Evolutionary conservation across 2,888 invertebrate genomes (phyloP), one percentile per base, ranked within the genome.

Genomic region (Ferrisia virgata): DNA sequence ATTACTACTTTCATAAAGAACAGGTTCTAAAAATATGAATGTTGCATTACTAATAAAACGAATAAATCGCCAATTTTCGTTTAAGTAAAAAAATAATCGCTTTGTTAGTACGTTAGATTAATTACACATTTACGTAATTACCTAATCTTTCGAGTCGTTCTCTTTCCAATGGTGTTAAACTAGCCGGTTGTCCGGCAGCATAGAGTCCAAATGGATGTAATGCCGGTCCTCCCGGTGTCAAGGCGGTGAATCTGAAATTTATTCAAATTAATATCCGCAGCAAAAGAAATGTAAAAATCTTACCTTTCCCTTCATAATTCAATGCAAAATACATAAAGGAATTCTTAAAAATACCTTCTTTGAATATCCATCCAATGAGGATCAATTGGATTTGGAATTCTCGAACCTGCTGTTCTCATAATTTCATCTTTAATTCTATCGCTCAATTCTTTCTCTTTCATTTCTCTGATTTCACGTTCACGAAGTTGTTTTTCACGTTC

Each of bases 381-480:
- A 86, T 88, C 88, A 22, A 88, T 86, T 18, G 88, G 87, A 84
- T 87, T 88, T 18, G 87, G 87, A 86, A 88, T 91, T 85, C 93
- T 91, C 80, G 92, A 91, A 18, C 87, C 87, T 85, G 93, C 91
- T 89, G 92, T 92, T 90, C 97, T 94, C 90, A 95, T 90, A 86
- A 96, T 91, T 88, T 96, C 97, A 88, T 96, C 96, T 89, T 97
- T 96, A 86, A 97, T 91, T 86, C 96, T 91, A 87, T 95, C 95
- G 88, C 94, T 94, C 86, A 95, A 90, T 88, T 96, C 96, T 86
- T 94, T 90, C 88, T 94, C 95, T 25, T 94, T 90, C 81, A 94
- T 89, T 87, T 95, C 95, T 28, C 92, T 88, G 43, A 92, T 89
- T 87, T 92, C 92, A 9, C 92, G 88, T 86, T 91, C 91, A 79